Evolutionary conservation across 2,113 vertebrate species (phyloP), one percentile per base, ranked within the genome.

Genomic region (Eulemur rufifrons): DNA sequence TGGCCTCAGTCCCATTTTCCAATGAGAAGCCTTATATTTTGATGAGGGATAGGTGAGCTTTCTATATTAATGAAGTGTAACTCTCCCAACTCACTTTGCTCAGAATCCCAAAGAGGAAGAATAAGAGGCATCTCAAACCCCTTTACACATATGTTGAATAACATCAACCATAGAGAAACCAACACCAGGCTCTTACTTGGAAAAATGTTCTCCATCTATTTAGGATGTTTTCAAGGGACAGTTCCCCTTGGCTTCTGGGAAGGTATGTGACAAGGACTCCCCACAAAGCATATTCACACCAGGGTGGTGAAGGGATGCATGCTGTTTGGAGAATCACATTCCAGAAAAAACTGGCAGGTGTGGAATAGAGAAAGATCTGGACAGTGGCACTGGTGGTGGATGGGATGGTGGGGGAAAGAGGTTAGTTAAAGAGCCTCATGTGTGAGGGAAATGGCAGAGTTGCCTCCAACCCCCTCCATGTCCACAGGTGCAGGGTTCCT

Each of bases 401-500:
- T 12, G 20, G 8, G 47, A 17, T 64, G 45, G 18, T 56, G 25
- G 27, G 29, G 14, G 34, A 39, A 87, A 32, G 52, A 34, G 11
- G 32, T 20, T 25, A 42, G 10, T 8, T 27, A 25, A 25, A 34
- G 54, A 71, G 73, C 9, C 42, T n/a, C 15, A 42, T 0, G 0
- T 17, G 50, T 47, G 50, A 76, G 27, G 9, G 14, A 12, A 39
- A 50, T 47, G 15, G 17, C 7, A 39, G 9, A 88, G 34, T 68
- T 68, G 11, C 4, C 73, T 69, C 50, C 6, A 87, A 13, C n/a
- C 61, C 14, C 21, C 32, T 47, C 10, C 6, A 25, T 21, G 61
- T 8, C 3, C 11, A 45, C 14, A 27, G 4, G 23, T 2, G 13
- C 29, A 39, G 21, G 17, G 12, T 1, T 13, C 8, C 32, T 64